Evolutionary conservation across 2,797 vertebrate species (phyloP).

Genomic region (Rhinichthys osculus): DNA sequence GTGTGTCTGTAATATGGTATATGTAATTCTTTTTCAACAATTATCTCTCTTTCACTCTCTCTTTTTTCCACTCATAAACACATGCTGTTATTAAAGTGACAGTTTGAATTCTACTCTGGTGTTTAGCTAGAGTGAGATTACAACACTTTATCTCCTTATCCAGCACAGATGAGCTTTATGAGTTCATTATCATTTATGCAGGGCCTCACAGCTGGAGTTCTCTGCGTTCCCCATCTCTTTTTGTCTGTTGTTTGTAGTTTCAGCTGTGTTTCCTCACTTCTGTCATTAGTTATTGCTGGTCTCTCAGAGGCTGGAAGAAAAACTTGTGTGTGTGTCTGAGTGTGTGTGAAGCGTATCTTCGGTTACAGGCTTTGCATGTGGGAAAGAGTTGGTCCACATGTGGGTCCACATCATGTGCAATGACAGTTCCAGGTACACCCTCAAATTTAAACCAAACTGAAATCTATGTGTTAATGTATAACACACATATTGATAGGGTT

Average conservation of each 20-base stretch:
- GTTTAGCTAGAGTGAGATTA: conserved; percentile 41
- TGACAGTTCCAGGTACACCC: not conserved
- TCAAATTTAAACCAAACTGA: not conserved
- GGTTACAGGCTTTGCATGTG: not conserved
- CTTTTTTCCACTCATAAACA: conserved; percentile 16
- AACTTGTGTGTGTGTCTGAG: not conserved
- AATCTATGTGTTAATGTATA: not conserved
- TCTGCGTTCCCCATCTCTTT: conserved; percentile 48
- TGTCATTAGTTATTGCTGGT: conserved; percentile 74
- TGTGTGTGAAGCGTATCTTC: not conserved
- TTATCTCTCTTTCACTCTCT: conserved; percentile 26
- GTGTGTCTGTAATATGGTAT: conserved; percentile 1
- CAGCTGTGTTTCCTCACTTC: conserved; percentile 59
- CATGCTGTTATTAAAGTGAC: conserved; percentile 47
- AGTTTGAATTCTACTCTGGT: conserved; percentile 35
- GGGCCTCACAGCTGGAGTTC: conserved; percentile 70
- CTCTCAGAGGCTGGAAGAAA: conserved; percentile 71
- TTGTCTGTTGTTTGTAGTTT: conserved; percentile 43
- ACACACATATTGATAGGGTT: not conserved
- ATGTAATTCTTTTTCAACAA: conserved; percentile 14
- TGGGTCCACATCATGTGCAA: not conserved
- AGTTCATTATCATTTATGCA: conserved; percentile 77
- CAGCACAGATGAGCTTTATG: conserved; percentile 52
- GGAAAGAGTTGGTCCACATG: not conserved
- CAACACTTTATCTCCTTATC: conserved; percentile 51